Evolutionary conservation across 2,113 vertebrate genomes (phyloP).

Genomic region (Nerophis ophidion): DNA sequence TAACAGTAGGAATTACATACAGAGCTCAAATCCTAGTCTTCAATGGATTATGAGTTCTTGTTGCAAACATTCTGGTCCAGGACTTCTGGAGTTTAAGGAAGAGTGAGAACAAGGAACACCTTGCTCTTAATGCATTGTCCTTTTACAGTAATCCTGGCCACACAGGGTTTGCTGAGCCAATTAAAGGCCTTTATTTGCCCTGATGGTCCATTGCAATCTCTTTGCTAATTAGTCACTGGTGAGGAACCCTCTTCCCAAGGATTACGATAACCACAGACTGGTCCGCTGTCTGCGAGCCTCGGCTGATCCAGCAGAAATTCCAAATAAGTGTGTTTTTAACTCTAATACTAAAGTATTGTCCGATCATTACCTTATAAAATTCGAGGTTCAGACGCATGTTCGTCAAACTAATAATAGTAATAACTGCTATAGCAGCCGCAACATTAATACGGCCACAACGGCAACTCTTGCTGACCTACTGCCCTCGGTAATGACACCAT

Average conservation of each 20-base stretch:
- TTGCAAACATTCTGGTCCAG: background rate
- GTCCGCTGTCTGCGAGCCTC: slow-evolving; percentile 71
- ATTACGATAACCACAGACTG: slow-evolving; percentile 75
- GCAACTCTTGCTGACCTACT: too few species aligned
- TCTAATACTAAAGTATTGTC: too few species aligned
- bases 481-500: too few species aligned
- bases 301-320: slow-evolving; percentile 40
- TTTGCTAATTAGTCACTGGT: slow-evolving; percentile 87
- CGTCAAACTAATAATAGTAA: too few species aligned
- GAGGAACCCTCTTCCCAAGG: slow-evolving; percentile 67
- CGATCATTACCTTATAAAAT: too few species aligned
- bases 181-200: slow-evolving; percentile 75
- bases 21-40: background rate
- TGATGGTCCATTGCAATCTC: slow-evolving; percentile 75
- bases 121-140: slow-evolving; percentile 77
- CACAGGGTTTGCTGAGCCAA: slow-evolving; percentile 73
- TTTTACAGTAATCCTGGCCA: slow-evolving; percentile 72
- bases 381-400: too few species aligned
- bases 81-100: background rate
- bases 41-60: background rate
- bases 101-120: background rate
- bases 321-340: slow-evolving; percentile 20
- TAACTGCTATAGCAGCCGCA: too few species aligned
- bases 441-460: too few species aligned
- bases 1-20: background rate